A percentile compares a stretch with the other conserved stretches of the same genome.
phyloP scores from a whole-genome alignment of 2,888 invertebrate genomes.

The Thymelicus lineola region DNA sequence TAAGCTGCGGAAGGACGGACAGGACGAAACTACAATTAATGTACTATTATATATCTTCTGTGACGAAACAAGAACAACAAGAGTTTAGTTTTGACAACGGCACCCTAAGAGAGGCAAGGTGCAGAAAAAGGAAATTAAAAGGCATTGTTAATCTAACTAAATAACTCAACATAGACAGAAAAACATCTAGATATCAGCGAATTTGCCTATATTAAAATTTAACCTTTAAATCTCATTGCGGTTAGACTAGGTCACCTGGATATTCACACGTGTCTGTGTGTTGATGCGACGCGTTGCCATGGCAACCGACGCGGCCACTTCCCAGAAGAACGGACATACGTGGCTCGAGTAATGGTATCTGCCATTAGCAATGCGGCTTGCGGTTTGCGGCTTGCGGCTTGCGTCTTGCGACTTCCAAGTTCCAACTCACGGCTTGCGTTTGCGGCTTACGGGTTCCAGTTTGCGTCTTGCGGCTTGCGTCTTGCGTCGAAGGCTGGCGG shows the following conservation, averaged over 20 bases:
- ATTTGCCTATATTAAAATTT: background rate
- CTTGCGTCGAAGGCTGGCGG: background rate
- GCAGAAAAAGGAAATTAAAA: no score
- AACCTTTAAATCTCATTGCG: constrained; percentile 32
- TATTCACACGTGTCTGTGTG: constrained; percentile 71
- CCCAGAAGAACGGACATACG: constrained; percentile 65
- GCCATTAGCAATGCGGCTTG: constrained; percentile 7
- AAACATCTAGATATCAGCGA: no score
- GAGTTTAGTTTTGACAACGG: no score
- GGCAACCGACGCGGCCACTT: constrained; percentile 67
- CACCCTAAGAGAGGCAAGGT: no score
- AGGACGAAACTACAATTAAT: no score
- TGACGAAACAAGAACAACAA: no score
- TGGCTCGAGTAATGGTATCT: constrained; percentile 17
- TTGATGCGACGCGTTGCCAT: constrained; percentile 82
- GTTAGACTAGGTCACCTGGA: constrained; percentile 68
- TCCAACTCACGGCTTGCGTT: background rate
- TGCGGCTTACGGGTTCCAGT: constrained; percentile 10
- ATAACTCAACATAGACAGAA: no score
- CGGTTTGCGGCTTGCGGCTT: constrained; percentile 13
- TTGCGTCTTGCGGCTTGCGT: background rate
- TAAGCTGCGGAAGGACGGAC: no score
- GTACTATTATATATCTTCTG: no score
- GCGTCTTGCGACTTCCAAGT: background rate
- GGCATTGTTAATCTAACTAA: no score